Percentiles rank a stretch among this genome's conserved stretches.
Conservation (phyloP, 2,888 invertebrate species). For the Siphlonurus alternatus region DNA sequence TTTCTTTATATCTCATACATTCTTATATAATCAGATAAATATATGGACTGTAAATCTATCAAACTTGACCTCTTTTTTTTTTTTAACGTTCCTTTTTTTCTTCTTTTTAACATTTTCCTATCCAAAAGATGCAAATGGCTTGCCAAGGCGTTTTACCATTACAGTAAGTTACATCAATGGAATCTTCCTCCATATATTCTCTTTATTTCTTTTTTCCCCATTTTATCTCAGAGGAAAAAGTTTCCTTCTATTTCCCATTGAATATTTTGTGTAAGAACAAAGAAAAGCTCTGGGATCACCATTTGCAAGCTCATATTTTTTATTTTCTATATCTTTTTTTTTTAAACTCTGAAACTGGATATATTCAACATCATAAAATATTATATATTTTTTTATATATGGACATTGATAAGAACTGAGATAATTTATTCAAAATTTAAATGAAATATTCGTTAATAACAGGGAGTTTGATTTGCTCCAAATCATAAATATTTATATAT, state of each 20-base stretch:
- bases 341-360: too few relatives aligned
- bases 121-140: background rate
- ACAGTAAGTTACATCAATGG: background rate
- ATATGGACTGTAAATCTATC: background rate
- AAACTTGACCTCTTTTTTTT: background rate
- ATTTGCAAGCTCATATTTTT: background rate
- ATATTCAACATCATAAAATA: too few relatives aligned
- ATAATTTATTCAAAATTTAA: too few relatives aligned
- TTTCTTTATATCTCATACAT: too few relatives aligned
- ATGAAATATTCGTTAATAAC: too few relatives aligned
- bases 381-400: too few relatives aligned
- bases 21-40: background rate
- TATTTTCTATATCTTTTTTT: background rate
- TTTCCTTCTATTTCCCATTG: background rate
- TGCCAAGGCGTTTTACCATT: background rate
- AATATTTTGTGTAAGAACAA: background rate
- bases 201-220: background rate
- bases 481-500: too few relatives aligned
- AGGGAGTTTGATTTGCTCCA: too few relatives aligned
- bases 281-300: background rate
- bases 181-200: background rate
- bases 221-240: background rate
- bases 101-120: background rate
- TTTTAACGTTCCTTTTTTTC: background rate
- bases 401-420: too few relatives aligned